A percentile compares a stretch with the other conserved stretches of the same genome.
These are phyloP conservation scores for Oryctes rhinoceros DNA, from an alignment of 1,140 invertebrate genomes.

Conservation along the genomic window DNA sequence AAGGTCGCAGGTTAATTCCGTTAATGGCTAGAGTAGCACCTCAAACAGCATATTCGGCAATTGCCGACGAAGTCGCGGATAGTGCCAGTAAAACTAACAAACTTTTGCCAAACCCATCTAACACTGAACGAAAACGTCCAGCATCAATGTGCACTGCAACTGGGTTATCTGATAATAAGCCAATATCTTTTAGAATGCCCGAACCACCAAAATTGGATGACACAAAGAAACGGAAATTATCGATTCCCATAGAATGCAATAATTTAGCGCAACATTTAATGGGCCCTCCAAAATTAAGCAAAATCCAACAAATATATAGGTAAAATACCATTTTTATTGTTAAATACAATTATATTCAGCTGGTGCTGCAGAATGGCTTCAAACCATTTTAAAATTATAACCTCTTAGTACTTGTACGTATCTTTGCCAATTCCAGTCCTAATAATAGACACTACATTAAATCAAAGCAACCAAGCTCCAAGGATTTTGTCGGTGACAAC, in stretches of 20 bases:
- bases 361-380: too few relatives aligned
- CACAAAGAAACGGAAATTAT: conserved; percentile 56
- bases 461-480: too few relatives aligned
- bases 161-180: conserved; percentile 48
- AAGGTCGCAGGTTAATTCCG: conserved; percentile 83
- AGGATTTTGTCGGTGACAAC: too few relatives aligned
- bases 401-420: too few relatives aligned
- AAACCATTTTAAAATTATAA: too few relatives aligned
- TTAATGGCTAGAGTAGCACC: conserved; percentile 82
- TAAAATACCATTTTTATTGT: conserved; percentile 14
- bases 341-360: too few relatives aligned
- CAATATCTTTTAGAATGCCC: conserved; percentile 49
- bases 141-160: conserved; percentile 39
- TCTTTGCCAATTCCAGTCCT: too few relatives aligned
- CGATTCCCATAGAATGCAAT: conserved; percentile 51
- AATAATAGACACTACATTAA: too few relatives aligned
- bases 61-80: conserved; percentile 77
- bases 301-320: conserved; percentile 60
- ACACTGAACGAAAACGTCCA: conserved; percentile 56
- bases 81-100: conserved; percentile 63
- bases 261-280: conserved; percentile 56
- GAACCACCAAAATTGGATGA: conserved; percentile 55
- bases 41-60: conserved; percentile 82
- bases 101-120: conserved; percentile 59
- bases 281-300: conserved; percentile 56